A percentile compares a stretch with the other conserved stretches of the same genome.
phyloP scores from a whole-genome alignment of 2,113 vertebrate genomes.

The Ophiodon elongatus region DNA sequence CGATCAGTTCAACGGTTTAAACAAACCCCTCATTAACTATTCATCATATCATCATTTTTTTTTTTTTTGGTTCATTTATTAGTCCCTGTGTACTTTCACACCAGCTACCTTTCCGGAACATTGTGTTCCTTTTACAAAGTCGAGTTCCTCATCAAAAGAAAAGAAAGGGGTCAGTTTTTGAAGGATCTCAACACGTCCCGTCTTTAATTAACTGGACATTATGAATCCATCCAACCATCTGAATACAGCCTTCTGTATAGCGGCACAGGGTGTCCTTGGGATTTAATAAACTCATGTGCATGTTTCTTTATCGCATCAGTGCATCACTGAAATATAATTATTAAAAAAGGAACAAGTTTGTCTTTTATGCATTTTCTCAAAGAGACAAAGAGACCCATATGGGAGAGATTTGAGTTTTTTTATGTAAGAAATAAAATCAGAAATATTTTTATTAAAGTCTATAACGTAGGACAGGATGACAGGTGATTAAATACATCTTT shows the following conservation, averaged over 20 bases:
- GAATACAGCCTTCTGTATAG: slow-evolving; percentile 28
- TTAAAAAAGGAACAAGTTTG: not conserved
- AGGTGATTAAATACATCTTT: too few relatives aligned
- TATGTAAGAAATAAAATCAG: too few relatives aligned
- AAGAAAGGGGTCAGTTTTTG: not conserved
- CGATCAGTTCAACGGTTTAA: too few relatives aligned
- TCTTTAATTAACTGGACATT: slow-evolving; percentile 57
- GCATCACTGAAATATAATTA: not conserved
- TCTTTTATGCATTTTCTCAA: not conserved
- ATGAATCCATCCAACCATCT: slow-evolving; percentile 44
- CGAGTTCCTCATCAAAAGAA: not conserved
- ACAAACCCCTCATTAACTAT: not conserved
- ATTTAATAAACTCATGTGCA: slow-evolving; percentile 19
- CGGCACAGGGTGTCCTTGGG: slow-evolving; percentile 18
- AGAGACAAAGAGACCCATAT: not conserved
- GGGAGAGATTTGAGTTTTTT: too few relatives aligned
- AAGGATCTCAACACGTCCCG: slow-evolving; percentile 2
- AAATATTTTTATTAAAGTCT: too few relatives aligned
- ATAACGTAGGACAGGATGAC: too few relatives aligned
- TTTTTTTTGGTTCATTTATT: too few relatives aligned
- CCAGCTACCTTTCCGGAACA: slow-evolving; percentile 2
- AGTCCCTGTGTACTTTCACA: not conserved
- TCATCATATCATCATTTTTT: too few relatives aligned
- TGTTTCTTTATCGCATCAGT: slow-evolving; percentile 13
- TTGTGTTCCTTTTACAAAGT: not conserved